Base-by-base conservation (phyloP, 2,113 vertebrate species). In the Acrocephalus arundinaceus region DNA sequence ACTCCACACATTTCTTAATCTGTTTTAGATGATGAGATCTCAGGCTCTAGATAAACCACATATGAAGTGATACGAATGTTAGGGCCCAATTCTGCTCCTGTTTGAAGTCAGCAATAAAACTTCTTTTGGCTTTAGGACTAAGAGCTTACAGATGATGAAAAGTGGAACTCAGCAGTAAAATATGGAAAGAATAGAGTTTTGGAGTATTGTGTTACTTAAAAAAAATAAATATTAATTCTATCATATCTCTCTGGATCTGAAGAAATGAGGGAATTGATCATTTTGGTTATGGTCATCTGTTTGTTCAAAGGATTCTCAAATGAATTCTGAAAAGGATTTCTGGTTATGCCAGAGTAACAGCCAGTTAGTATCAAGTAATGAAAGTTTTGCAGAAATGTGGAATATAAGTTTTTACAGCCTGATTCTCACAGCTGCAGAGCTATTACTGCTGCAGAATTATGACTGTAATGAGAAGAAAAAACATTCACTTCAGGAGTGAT, bases 71-170 rank as follows among this genome's bases (percentile, higher is more conserved):
- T 86, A 75, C 46, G 66, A 93, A 45, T 68, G 52, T 84, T 81
- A 88, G 79, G 70, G 85, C 66, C 61, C 57, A 79, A 89, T 89
- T 92, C 90, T 94, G 92, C 93, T 96, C 80, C 92, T 71, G 83
- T 94, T 93, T 95, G 92, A 97, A 95, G 94, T 93, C 49, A 90
- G 86, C 80, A 95, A 84, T 92, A 94, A 96, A 95, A 88, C 48
- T 95, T 79, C 46, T 80, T 66, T 89, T 74, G 78, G 81, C 66
- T 91, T 85, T 66, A 80, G 55, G 70, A 76, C 74, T 94, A 86
- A 94, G 85, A 78, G 74, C 33, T 94, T 87, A 61, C 89, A 96
- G 88, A 94, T 96, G 91, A 97, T 94, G 88, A 86, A 83, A 66
- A 86, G 52, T 71, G 67, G 79, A 80, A 78, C 23, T 91, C 82